These are phyloP conservation scores for Lepilemur ruficaudatus DNA, from an alignment of 2,797 vertebrate species.

Conservation along the genomic window DNA sequence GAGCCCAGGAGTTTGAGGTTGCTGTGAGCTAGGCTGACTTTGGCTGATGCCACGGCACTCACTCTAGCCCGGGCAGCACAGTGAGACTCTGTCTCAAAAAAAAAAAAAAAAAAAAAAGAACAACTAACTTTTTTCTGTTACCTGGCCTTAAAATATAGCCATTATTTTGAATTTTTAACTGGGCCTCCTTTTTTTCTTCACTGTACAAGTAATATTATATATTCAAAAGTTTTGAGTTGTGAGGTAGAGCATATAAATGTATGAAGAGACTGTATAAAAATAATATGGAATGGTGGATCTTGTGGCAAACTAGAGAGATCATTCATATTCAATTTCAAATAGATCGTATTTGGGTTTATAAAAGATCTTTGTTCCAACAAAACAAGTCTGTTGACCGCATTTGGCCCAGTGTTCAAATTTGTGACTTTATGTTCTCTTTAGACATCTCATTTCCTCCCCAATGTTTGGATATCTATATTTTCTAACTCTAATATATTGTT, in stretches of 20 bases:
- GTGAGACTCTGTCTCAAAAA: too few species aligned
- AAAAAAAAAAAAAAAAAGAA: not conserved
- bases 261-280: not conserved
- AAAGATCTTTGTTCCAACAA: not conserved
- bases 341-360: not conserved
- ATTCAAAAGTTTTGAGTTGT: not conserved
- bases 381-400: not conserved
- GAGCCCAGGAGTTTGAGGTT: too few species aligned
- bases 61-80: too few species aligned
- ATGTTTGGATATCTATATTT: not conserved
- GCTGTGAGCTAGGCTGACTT: too few species aligned
- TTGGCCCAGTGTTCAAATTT: not conserved
- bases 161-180: not conserved
- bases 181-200: not conserved
- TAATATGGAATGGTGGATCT: not conserved
- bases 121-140: not conserved
- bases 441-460: not conserved
- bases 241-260: not conserved
- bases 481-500: not conserved
- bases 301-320: not conserved
- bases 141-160: not conserved
- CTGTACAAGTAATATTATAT: not conserved
- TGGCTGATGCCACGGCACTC: too few species aligned
- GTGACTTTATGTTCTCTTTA: not conserved
- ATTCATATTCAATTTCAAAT: not conserved